Base-by-base conservation (phyloP, 2,797 vertebrate genomes). In the Gadopsis bispinosus region DNA sequence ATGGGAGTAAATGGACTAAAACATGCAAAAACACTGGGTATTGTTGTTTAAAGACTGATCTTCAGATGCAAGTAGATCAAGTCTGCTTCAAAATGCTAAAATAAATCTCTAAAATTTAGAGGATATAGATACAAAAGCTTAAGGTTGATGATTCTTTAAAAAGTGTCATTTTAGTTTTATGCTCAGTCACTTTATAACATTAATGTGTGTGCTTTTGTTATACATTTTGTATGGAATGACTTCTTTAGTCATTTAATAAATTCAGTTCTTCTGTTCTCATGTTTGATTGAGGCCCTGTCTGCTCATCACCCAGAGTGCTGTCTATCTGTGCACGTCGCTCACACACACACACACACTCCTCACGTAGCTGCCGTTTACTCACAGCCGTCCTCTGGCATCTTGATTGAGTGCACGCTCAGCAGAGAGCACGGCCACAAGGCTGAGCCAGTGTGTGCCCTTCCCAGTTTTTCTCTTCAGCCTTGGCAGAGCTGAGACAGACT, bases 341-440 rank as follows among this genome's bases (percentile, higher is more conserved):
- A 43, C 60, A 59, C 50, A 16, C 43, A 33, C 58, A 81, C 54
- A 31, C 62, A 19, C 33, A 5, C 35, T 17, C 1, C 37, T 47
- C 37, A 3, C 33, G 22, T 68, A 47, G 20, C 43, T 64, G 39
- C 37, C 17, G 41, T 73, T 70, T 73, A 81, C 69, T 72, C 5
- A 0, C 75, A 73, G 74, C 10, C 33, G 11, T 79, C 41, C 62
- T 63, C 43, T 80, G 84, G 70, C 87, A 73, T 68, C 41, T 80
- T 83, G 87, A 89, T 81, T 48, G 81, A 88, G 67, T 77, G 87
- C 76, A 67, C 26, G 76, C 79, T 77, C 74, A 77, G 84, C 60
- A 81, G 65, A 81, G 72, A 74, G 77, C 67, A 65, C 0, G 16
- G 62, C 68, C 86, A 85, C 86, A 86, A 83, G 83, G 84, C 84